phyloP scores from a whole-genome alignment of 2,888 invertebrate species.

The Gastrophysa polygoni region DNA sequence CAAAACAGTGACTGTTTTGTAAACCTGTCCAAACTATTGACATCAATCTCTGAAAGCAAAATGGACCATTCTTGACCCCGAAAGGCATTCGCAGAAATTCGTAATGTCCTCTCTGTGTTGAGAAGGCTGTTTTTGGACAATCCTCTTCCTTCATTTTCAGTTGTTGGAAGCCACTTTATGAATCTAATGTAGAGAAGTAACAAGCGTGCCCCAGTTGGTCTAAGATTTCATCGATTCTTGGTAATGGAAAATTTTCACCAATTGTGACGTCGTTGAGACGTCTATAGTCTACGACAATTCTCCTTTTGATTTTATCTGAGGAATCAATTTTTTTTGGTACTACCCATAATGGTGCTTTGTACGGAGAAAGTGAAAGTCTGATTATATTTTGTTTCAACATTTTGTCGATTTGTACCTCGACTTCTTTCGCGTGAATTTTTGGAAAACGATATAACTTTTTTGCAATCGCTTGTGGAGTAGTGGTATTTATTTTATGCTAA shows the following conservation, averaged over 20 bases:
- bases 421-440: conserved; percentile 44
- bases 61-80: background rate
- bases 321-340: too few relatives aligned
- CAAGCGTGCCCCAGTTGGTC: conserved; percentile 50
- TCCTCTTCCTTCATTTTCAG: conserved; percentile 45
- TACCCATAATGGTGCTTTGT: conserved; percentile 29
- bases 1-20: too few relatives aligned
- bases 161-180: conserved; percentile 52
- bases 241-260: conserved; percentile 49
- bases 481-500: conserved; percentile 35
- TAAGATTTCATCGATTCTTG: conserved; percentile 50
- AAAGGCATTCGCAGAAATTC: conserved; percentile 29
- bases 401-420: conserved; percentile 42
- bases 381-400: conserved; percentile 41
- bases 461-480: conserved; percentile 26
- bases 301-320: too few relatives aligned
- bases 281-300: conserved; percentile 33
- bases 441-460: conserved; percentile 40
- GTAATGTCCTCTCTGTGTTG: conserved; percentile 31
- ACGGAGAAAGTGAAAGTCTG: conserved; percentile 38
- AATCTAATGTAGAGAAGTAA: conserved; percentile 52
- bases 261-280: conserved; percentile 52
- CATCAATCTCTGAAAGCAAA: too few relatives aligned
- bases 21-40: too few relatives aligned
- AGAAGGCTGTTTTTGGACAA: conserved; percentile 51